These are phyloP conservation scores for Pangasianodon gigas DNA, from an alignment of 2,113 vertebrate genomes.

Conservation along the genomic window DNA sequence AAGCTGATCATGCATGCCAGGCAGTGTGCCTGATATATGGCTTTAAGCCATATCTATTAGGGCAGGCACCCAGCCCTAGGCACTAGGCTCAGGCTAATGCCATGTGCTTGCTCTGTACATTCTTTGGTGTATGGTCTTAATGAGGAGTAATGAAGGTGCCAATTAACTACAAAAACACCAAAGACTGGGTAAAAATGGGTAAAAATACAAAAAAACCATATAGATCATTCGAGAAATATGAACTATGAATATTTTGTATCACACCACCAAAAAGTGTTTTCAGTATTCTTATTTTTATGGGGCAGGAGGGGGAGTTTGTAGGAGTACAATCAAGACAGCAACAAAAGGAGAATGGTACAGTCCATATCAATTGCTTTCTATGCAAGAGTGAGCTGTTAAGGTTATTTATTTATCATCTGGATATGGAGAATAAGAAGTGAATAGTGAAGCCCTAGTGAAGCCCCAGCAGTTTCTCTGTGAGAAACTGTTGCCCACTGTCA, in stretches of 20 bases:
- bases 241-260: background rate
- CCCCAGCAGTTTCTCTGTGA: background rate
- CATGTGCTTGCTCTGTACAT: conserved; percentile 36
- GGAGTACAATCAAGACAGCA: background rate
- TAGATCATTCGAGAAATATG: background rate
- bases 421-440: conserved; percentile 66
- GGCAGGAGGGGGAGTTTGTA: background rate
- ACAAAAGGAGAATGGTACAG: conserved; percentile 14
- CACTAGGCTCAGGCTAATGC: conserved; percentile 44
- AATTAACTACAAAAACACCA: background rate
- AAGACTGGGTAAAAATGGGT: background rate
- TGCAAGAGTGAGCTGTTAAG: conserved; percentile 64
- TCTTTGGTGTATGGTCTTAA: conserved; percentile 24
- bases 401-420: conserved; percentile 73
- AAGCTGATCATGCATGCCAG: conserved; percentile 18
- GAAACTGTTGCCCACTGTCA: conserved; percentile 39
- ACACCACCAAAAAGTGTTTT: background rate
- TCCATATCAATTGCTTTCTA: conserved; percentile 53
- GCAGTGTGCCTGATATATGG: conserved; percentile 43
- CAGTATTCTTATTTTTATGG: background rate
- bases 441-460: conserved; percentile 61
- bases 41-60: conserved; percentile 51
- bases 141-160: background rate
- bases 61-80: conserved; percentile 32
- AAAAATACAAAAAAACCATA: background rate